Evolutionary conservation across 2,888 invertebrate genomes (phyloP).

Genomic region (Aphrophora alni): DNA sequence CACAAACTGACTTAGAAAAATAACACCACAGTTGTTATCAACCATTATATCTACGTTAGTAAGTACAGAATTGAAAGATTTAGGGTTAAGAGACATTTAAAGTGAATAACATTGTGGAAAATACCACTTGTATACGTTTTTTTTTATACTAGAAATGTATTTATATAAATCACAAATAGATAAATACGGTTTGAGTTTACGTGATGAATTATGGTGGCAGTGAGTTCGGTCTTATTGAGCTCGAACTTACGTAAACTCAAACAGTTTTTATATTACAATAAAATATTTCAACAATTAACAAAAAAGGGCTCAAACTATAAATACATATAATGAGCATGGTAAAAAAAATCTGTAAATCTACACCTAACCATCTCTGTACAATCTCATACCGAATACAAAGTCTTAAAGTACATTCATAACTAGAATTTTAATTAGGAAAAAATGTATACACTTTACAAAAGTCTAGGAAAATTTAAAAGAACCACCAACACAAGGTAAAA

Average conservation of each 20-base stretch:
- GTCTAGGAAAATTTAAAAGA: too few relatives aligned
- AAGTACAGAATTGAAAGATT: constrained; percentile 42
- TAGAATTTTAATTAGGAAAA: neutral
- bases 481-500: too few relatives aligned
- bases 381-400: neutral
- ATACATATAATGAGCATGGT: neutral
- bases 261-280: neutral
- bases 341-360: constrained; percentile 6
- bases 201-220: neutral
- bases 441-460: neutral
- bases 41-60: constrained; percentile 2
- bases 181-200: neutral
- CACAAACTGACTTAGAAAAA: constrained; percentile 22
- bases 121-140: neutral
- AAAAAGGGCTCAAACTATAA: neutral
- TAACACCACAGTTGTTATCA: neutral
- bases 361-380: neutral
- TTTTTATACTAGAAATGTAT: neutral
- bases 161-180: neutral
- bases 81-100: constrained; percentile 37
- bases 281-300: constrained; percentile 11
- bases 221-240: neutral
- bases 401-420: neutral
- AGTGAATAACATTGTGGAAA: neutral
- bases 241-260: neutral